phyloP scores from a whole-genome alignment of 2,888 invertebrate species.

The Diplazon laetatorius region DNA sequence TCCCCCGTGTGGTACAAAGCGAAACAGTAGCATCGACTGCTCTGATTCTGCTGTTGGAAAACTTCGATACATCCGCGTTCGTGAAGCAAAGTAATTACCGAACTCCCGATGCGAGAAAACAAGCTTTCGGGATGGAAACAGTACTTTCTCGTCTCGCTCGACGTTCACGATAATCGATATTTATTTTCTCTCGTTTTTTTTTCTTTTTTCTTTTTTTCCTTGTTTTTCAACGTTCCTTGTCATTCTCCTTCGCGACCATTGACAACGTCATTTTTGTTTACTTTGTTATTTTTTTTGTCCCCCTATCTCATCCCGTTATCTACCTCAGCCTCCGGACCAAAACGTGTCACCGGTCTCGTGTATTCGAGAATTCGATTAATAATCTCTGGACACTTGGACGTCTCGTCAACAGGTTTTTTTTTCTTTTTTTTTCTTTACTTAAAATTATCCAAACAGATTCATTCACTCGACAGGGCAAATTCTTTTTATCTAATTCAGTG shows the following conservation, averaged over 20 bases:
- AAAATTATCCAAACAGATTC: slow-evolving; percentile 10
- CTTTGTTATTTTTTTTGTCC: neutral
- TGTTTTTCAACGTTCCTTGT: neutral
- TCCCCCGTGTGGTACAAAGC: slow-evolving; percentile 2
- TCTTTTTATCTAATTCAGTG: slow-evolving; percentile 24
- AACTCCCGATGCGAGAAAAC: slow-evolving; percentile 2
- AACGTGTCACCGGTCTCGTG: neutral
- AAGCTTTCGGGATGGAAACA: neutral
- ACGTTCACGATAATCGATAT: slow-evolving; percentile 41
- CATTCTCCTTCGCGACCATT: neutral
- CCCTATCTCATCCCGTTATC: neutral
- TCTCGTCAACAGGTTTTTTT: neutral
- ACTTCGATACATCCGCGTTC: neutral
- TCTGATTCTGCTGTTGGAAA: neutral
- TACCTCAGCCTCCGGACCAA: slow-evolving; percentile 1
- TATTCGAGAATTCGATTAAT: neutral
- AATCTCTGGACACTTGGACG: neutral
- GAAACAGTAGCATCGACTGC: slow-evolving; percentile 7
- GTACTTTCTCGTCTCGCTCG: slow-evolving; percentile 6
- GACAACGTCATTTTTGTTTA: neutral
- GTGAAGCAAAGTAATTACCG: slow-evolving; percentile 32
- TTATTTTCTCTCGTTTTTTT: slow-evolving; percentile 24
- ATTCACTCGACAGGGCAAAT: neutral
- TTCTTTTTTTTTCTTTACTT: neutral
- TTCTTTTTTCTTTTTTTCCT: neutral